phyloP scores from a whole-genome alignment of 2,113 vertebrate genomes.

The Nanger granti region DNA sequence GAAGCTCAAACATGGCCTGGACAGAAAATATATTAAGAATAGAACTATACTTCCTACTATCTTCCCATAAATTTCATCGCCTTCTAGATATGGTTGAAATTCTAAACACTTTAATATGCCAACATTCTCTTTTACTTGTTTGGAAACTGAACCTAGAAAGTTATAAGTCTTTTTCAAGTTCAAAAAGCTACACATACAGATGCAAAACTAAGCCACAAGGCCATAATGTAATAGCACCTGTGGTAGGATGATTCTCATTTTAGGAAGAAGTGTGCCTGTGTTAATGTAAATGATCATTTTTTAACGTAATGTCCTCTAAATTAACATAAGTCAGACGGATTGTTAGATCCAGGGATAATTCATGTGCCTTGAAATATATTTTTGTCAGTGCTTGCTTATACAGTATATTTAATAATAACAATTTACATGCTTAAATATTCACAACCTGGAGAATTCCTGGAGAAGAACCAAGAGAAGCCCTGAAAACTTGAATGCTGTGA shows the following conservation, averaged over 20 bases:
- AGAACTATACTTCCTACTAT: neutral
- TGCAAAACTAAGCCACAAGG: neutral
- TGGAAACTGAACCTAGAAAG: neutral
- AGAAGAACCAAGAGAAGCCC: neutral
- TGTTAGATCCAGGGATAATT: neutral
- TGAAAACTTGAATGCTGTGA: neutral
- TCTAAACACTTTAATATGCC: neutral
- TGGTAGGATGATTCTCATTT: neutral
- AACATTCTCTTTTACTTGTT: neutral
- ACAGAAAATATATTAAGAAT: neutral
- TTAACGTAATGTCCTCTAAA: neutral
- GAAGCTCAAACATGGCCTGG: neutral
- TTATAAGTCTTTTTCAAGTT: neutral
- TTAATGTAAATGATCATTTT: neutral
- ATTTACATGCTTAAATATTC: neutral
- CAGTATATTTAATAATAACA: neutral
- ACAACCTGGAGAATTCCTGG: neutral
- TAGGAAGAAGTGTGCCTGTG: neutral
- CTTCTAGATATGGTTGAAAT: neutral
- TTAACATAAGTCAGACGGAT: accelerated
- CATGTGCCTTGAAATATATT: neutral
- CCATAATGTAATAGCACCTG: neutral
- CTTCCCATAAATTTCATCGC: neutral
- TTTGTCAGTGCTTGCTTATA: neutral
- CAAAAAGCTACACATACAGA: neutral